Conservation (phyloP, 1,140 invertebrate species). For the Trissolcus basalis region DNA sequence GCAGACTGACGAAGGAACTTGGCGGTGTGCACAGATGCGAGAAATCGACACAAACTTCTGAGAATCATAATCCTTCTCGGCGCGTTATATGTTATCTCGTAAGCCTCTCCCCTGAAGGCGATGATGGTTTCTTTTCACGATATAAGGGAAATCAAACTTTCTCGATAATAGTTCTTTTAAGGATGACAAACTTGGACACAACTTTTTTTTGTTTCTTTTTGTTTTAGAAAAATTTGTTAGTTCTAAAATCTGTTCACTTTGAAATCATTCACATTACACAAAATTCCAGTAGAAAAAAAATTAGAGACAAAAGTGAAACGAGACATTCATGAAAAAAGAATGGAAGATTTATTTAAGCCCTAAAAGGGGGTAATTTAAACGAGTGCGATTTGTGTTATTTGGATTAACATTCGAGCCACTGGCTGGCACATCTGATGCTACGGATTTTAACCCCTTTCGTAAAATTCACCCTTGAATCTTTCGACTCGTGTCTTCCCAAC, state of each 20-base stretch:
- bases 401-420: conserved; percentile 63
- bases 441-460: conserved; percentile 62
- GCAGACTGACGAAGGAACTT: conserved; percentile 70
- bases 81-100: conserved; percentile 53
- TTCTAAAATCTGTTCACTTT: background rate
- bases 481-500: conserved; percentile 42
- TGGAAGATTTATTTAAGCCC: conserved; percentile 55
- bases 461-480: conserved; percentile 54
- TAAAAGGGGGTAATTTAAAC: conserved; percentile 59
- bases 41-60: conserved; percentile 74
- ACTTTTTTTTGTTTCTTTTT: conserved; percentile 17
- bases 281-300: too few species aligned
- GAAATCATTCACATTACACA: too few species aligned
- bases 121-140: conserved; percentile 50
- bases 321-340: conserved; percentile 33
- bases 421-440: conserved; percentile 63
- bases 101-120: conserved; percentile 43
- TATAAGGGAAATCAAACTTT: conserved; percentile 52
- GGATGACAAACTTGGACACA: conserved; percentile 29
- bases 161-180: conserved; percentile 37
- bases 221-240: background rate
- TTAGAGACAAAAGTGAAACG: too few species aligned
- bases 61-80: conserved; percentile 63
- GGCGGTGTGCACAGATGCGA: conserved; percentile 72
- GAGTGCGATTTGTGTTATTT: conserved; percentile 62